Evolutionary conservation across 2,113 vertebrate species (phyloP).

Genomic region (Prunella fulvescens): DNA sequence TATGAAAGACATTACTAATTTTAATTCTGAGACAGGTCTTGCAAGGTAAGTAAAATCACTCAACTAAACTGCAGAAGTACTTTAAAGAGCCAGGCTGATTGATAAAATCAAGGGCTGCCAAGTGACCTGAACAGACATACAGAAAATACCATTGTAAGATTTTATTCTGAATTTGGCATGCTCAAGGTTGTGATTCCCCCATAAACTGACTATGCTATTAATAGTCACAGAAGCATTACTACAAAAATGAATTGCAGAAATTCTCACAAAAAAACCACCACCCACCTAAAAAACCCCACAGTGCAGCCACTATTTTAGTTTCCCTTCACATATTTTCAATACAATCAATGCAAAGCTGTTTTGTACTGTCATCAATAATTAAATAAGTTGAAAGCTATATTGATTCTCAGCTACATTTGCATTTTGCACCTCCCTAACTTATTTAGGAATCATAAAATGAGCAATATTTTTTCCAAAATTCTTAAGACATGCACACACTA

Average conservation of each 20-base stretch:
- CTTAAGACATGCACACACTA: neutral
- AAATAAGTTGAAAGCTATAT: neutral
- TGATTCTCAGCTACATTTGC: neutral
- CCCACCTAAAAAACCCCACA: neutral
- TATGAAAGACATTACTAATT: neutral
- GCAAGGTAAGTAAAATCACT: neutral
- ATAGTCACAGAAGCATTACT: neutral
- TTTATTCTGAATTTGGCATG: neutral
- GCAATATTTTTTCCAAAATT: neutral
- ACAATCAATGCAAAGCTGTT: neutral
- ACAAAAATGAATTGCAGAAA: neutral
- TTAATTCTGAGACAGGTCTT: neutral
- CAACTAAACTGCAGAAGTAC: neutral
- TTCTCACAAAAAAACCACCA: neutral
- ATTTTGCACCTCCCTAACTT: neutral
- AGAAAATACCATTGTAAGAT: neutral
- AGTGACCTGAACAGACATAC: neutral
- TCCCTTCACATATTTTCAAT: neutral
- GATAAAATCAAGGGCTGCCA: neutral
- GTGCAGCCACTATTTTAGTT: neutral
- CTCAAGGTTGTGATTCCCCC: neutral
- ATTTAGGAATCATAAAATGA: neutral
- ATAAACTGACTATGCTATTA: neutral
- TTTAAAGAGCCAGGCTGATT: neutral
- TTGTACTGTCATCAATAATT: neutral